Evolutionary conservation across 1,140 invertebrate genomes (phyloP).

Genomic region (Heliothis subflexa): DNA sequence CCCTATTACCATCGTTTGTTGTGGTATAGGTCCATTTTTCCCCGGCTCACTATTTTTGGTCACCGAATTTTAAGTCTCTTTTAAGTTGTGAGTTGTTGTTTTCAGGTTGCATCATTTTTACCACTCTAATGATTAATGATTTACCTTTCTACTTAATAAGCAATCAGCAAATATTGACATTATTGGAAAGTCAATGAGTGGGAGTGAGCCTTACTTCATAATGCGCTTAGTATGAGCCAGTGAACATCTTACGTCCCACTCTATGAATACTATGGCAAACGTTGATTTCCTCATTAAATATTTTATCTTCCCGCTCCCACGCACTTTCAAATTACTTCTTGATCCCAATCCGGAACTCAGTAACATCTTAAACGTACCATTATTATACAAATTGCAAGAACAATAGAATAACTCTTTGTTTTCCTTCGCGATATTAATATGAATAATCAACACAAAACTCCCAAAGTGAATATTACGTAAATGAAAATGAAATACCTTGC

Average conservation of each 20-base stretch:
- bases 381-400: constrained; percentile 16
- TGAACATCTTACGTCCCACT: too few species aligned
- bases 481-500: constrained; percentile 45
- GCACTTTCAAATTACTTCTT: neutral
- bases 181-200: too few species aligned
- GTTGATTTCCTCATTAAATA: neutral
- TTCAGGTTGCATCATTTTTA: neutral
- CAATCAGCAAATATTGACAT: too few species aligned
- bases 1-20: constrained; percentile 41
- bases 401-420: constrained; percentile 18
- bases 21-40: constrained; percentile 26
- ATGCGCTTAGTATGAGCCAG: too few species aligned
- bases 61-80: neutral
- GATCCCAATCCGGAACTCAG: neutral
- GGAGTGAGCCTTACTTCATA: too few species aligned
- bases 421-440: constrained; percentile 29
- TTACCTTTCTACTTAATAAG: too few species aligned
- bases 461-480: constrained; percentile 35
- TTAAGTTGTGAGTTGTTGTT: too few species aligned
- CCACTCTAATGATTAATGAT: too few species aligned
- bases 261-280: neutral
- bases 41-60: constrained; percentile 21
- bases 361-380: neutral
- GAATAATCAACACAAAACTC: constrained; percentile 23
- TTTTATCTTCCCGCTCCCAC: neutral